Evolutionary conservation across 2,113 vertebrate species (phyloP), one percentile per base, ranked within the genome.

Genomic region (Pimephales promelas): DNA sequence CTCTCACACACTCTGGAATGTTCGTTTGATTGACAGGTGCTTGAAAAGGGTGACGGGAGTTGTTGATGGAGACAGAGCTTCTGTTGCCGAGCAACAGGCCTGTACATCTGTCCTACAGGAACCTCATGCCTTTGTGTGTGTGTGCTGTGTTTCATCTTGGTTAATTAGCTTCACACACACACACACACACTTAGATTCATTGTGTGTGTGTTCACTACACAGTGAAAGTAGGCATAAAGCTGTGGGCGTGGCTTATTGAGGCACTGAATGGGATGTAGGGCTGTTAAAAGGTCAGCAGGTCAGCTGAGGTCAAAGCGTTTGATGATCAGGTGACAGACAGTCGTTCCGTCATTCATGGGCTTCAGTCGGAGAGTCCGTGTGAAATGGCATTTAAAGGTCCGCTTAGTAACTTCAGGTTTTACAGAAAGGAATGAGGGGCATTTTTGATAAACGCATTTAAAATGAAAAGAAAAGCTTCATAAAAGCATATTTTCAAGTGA

Each of bases 241-340:
- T 88, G 34, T 83, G 87, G 89, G 87, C 62, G 87, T 86, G 74
- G 80, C 88, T 84, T 61, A 84, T 90, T 91, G 92, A 91, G 89
- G 86, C 79, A 20, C 81, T 92, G 87, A 93, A 90, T 91, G 88
- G 89, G 91, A 92, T 86, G 86, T 88, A 89, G 89, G 91, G 90
- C 89, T 91, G 90, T 91, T 86, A 86, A 89, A 89, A 86, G 93
- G 90, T 89, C 88, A 82, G 72, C 34, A 88, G 93, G 91, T 94
- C 92, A 93, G 85, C 89, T 90, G 87, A 92, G 92, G 92, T 93
- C 91, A 92, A 82, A 81, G 81, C 84, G 87, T 90, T 85, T 89
- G 83, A 89, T 84, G 81, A 79, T 28, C 28, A 28, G 28, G 2
- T 28, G 28, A 28, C 28, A 64, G 64, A 87, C 79, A 54, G 31